Evolutionary conservation across 1,140 invertebrate genomes (phyloP).

Genomic region (Hormaphis cornu): DNA sequence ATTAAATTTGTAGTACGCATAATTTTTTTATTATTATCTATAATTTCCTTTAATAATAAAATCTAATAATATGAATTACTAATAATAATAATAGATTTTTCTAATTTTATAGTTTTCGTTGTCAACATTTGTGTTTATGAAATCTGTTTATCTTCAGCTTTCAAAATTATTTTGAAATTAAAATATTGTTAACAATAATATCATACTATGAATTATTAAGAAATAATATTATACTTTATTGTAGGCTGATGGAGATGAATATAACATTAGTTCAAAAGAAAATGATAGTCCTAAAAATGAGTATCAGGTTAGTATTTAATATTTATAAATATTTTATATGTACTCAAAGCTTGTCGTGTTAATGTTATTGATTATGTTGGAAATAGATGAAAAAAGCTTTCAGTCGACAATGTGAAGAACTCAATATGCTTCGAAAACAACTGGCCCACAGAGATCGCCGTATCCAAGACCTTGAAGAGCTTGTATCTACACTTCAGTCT

Average conservation of each 20-base stretch:
- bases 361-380: neutral
- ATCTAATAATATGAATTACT: too few species aligned
- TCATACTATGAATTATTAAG: too few species aligned
- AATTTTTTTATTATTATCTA: too few species aligned
- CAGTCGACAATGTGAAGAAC: conserved; percentile 65
- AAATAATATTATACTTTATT: conserved; percentile 10
- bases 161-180: too few species aligned
- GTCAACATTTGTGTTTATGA: too few species aligned
- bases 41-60: too few species aligned
- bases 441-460: conserved; percentile 62
- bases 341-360: neutral
- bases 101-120: too few species aligned
- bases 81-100: too few species aligned
- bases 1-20: too few species aligned
- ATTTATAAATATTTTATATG: neutral
- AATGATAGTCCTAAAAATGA: conserved; percentile 38
- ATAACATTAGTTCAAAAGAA: conserved; percentile 35
- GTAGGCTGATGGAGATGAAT: conserved; percentile 26
- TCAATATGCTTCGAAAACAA: conserved; percentile 62
- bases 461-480: conserved; percentile 66
- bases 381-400: conserved; percentile 62
- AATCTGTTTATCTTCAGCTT: too few species aligned
- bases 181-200: too few species aligned
- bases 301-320: conserved; percentile 38
- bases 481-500: conserved; percentile 52